Conservation (phyloP, 2,113 vertebrate species). For the Protobothrops mucrosquamatus region DNA sequence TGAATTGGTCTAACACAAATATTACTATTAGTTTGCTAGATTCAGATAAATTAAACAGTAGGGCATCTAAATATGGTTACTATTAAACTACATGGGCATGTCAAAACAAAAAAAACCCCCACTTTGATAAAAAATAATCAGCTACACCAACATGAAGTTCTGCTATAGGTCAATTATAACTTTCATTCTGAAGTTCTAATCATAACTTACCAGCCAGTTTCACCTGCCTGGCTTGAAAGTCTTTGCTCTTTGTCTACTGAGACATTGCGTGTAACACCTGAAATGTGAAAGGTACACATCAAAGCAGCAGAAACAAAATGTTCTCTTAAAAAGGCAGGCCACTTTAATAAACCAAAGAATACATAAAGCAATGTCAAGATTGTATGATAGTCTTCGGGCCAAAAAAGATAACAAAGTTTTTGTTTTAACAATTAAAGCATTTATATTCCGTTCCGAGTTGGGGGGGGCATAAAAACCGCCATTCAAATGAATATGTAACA, state of each 20-base stretch:
- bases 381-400: not conserved
- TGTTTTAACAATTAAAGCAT: not conserved
- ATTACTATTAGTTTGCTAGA: not conserved
- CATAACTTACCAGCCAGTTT: slow-evolving; percentile 71
- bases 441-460: not conserved
- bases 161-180: not conserved
- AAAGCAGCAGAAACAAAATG: not conserved
- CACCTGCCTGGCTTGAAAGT: slow-evolving; percentile 62
- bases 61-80: not conserved
- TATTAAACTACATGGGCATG: not conserved
- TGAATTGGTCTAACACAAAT: not conserved
- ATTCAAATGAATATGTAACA: not conserved
- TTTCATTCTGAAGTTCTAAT: not conserved
- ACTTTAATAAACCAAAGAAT: not conserved
- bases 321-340: not conserved
- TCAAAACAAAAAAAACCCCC: not conserved
- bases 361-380: not conserved
- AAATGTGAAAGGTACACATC: not conserved
- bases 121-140: not conserved
- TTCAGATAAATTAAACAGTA: not conserved
- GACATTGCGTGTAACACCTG: slow-evolving; percentile 62
- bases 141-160: not conserved
- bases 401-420: not conserved
- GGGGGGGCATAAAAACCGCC: not conserved
- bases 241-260: slow-evolving; percentile 64